These are phyloP conservation scores for Acleris sparsana DNA, from an alignment of 2,888 invertebrate genomes.

Conservation along the genomic window DNA sequence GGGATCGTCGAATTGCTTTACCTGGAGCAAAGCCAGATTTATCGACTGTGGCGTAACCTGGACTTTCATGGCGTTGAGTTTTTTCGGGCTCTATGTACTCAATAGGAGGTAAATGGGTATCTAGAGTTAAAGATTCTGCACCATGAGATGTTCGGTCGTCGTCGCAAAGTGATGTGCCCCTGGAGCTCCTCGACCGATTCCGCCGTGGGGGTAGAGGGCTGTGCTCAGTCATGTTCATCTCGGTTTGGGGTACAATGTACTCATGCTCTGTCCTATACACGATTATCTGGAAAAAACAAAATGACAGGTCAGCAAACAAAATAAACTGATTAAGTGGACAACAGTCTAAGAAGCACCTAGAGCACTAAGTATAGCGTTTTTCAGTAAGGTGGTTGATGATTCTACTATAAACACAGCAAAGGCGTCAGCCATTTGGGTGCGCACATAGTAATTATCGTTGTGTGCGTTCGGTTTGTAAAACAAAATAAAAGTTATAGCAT, in stretches of 20 bases:
- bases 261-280: constrained; percentile 87
- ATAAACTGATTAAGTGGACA: neutral
- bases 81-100: constrained; percentile 65
- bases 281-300: constrained; percentile 79
- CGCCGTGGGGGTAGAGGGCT: constrained; percentile 82
- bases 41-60: constrained; percentile 91
- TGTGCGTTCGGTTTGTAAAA: no score
- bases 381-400: no score
- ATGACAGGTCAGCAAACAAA: constrained; percentile 20
- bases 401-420: no score
- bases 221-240: constrained; percentile 81
- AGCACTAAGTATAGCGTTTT: no score
- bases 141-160: constrained; percentile 89
- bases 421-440: no score
- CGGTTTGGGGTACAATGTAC: constrained; percentile 84
- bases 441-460: no score
- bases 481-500: no score
- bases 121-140: constrained; percentile 86
- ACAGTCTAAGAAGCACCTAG: no score
- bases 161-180: constrained; percentile 84
- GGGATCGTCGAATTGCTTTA: constrained; percentile 81
- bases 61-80: constrained; percentile 74
- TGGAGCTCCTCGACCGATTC: constrained; percentile 81
- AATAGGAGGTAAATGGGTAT: constrained; percentile 65
- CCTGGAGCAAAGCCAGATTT: constrained; percentile 87